phyloP scores from a whole-genome alignment of 2,113 vertebrate species.

The Coracopsis vasa region DNA sequence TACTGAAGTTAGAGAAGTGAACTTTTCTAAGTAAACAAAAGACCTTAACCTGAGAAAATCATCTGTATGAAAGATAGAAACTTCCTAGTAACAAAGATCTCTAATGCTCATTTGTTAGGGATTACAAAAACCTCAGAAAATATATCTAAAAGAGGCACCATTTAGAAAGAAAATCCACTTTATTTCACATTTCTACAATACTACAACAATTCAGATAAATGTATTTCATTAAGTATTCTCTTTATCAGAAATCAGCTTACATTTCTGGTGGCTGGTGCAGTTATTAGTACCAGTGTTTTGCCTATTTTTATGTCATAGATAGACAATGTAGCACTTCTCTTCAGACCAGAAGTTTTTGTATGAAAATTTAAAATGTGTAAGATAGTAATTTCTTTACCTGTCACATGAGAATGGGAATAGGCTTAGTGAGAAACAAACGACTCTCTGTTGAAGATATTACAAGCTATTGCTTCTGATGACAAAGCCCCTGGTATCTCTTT shows the following conservation, averaged over 20 bases:
- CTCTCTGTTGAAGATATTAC: background rate
- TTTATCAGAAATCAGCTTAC: background rate
- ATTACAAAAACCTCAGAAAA: background rate
- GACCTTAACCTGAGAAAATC: background rate
- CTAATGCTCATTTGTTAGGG: background rate
- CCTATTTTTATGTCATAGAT: background rate
- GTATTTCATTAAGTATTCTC: background rate
- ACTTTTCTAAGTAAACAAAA: background rate
- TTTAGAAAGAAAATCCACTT: background rate
- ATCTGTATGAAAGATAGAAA: background rate
- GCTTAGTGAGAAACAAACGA: slow-evolving; percentile 11
- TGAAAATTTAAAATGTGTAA: slow-evolving; percentile 20
- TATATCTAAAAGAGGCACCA: background rate
- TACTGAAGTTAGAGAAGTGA: background rate
- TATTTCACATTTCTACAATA: background rate
- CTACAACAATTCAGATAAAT: background rate
- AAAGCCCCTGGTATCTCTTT: background rate
- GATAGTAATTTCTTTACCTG: background rate
- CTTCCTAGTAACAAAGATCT: background rate
- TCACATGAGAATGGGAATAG: slow-evolving; percentile 1
- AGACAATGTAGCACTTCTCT: background rate
- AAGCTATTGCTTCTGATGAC: background rate
- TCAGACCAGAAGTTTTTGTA: background rate
- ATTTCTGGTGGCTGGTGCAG: background rate
- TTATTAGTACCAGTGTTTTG: background rate